A percentile compares a stretch with the other conserved stretches of the same genome.
phyloP scores from a whole-genome alignment of 1,140 invertebrate genomes.

The Pseudomyrmex concolor region DNA sequence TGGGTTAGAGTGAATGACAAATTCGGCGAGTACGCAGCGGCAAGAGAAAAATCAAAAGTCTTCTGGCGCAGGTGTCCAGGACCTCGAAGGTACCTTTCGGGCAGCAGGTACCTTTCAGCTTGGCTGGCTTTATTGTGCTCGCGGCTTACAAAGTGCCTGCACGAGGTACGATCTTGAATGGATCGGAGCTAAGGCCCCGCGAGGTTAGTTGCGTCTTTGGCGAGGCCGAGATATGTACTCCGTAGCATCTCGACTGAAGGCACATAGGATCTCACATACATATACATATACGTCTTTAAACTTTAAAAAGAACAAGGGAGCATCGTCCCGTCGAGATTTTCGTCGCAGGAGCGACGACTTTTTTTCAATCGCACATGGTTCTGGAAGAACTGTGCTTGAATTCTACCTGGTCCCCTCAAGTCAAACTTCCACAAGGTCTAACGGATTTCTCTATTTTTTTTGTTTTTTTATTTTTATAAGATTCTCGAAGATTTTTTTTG shows the following conservation, averaged over 20 bases:
- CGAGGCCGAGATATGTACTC: conserved; percentile 45
- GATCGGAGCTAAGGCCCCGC: conserved; percentile 65
- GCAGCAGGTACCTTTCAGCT: conserved; percentile 80
- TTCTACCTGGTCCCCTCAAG: conserved; percentile 38
- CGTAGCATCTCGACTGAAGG: conserved; percentile 26
- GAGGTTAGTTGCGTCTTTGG: conserved; percentile 75
- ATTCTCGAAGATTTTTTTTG: neutral
- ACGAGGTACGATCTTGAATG: conserved; percentile 74
- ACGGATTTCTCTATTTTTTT: conserved; percentile 53
- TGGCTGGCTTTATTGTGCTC: conserved; percentile 72
- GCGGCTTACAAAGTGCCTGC: conserved; percentile 74
- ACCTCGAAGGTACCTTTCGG: conserved; percentile 72
- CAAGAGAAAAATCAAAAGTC: conserved; percentile 83
- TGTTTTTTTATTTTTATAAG: conserved; percentile 1
- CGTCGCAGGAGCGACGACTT: conserved; percentile 59
- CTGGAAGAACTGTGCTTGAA: conserved; percentile 26
- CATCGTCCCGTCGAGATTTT: conserved; percentile 53
- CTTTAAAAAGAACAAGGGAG: conserved; percentile 72
- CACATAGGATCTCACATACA: conserved; percentile 22
- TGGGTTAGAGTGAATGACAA: conserved; percentile 65
- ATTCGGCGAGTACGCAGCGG: conserved; percentile 67
- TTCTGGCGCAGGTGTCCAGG: conserved; percentile 79
- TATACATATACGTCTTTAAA: conserved; percentile 62
- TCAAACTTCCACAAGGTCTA: conserved; percentile 32
- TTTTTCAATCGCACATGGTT: conserved; percentile 53